Conservation (phyloP, 2,888 invertebrate genomes). For the Hemicrepidius hirtus region DNA sequence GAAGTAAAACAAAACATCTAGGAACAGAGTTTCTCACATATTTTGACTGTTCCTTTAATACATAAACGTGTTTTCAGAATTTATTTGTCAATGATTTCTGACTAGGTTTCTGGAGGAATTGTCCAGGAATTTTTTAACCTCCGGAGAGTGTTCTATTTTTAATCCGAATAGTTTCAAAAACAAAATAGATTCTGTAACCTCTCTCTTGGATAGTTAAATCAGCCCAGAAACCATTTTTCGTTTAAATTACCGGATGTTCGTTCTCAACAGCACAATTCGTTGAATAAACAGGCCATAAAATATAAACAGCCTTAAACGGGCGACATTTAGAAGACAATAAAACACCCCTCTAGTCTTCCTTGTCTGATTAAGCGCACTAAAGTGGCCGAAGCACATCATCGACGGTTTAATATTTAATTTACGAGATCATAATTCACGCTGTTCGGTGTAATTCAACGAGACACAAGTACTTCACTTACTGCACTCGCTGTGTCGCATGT, state of each 20-base stretch:
- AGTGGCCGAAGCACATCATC: conserved; percentile 40
- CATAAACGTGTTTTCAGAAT: too few species aligned
- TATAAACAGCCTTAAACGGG: conserved; percentile 36
- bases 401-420: conserved; percentile 48
- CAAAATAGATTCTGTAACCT: background rate
- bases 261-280: conserved; percentile 14
- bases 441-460: conserved; percentile 32
- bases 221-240: conserved; percentile 4
- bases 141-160: too few species aligned
- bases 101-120: too few species aligned
- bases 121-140: too few species aligned
- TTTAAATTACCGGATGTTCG: conserved; percentile 8
- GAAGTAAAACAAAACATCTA: too few species aligned
- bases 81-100: too few species aligned
- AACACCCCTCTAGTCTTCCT: conserved; percentile 30
- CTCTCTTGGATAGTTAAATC: background rate
- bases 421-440: conserved; percentile 35
- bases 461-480: conserved; percentile 29
- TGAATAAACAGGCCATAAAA: conserved; percentile 35
- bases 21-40: too few species aligned
- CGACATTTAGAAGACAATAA: conserved; percentile 42
- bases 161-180: too few species aligned
- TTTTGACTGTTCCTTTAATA: too few species aligned
- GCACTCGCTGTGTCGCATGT: conserved; percentile 14
- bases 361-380: conserved; percentile 38